These are phyloP conservation scores for Chanos chanos DNA, from an alignment of 2,797 vertebrate genomes.

Conservation along the genomic window DNA sequence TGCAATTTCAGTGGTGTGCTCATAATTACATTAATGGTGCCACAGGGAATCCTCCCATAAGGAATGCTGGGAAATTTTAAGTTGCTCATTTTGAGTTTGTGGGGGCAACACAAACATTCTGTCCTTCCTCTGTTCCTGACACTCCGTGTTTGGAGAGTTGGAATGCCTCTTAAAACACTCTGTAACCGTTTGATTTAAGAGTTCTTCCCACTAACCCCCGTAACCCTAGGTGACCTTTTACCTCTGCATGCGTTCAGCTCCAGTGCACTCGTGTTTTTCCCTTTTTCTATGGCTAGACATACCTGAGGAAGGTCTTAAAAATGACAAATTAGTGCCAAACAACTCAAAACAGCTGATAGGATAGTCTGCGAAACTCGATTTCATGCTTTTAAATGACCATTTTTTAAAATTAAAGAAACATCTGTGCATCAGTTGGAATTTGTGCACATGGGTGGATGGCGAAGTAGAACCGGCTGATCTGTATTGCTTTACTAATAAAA, in stretches of 20 bases:
- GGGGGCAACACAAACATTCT: constrained; percentile 39
- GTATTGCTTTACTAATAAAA: constrained; percentile 9
- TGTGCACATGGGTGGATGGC: constrained; percentile 15
- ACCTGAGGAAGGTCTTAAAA: not conserved
- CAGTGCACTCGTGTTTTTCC: not conserved
- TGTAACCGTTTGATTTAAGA: constrained; percentile 20
- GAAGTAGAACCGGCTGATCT: constrained; percentile 13
- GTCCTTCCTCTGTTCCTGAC: constrained; percentile 26
- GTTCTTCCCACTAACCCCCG: not conserved
- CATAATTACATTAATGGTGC: constrained; percentile 20
- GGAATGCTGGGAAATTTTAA: constrained; percentile 36
- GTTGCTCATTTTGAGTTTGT: constrained; percentile 28
- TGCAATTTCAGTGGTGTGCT: not conserved
- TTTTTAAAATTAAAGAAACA: not conserved
- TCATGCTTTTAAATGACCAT: too few relatives aligned
- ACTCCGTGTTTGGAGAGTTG: constrained; percentile 6
- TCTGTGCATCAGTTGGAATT: not conserved
- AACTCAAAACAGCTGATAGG: too few relatives aligned
- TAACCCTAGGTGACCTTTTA: constrained; percentile 20
- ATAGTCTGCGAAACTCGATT: too few relatives aligned
- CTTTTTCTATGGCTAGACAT: not conserved
- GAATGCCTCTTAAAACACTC: constrained; percentile 13
- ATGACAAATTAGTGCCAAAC: too few relatives aligned
- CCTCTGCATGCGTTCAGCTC: constrained; percentile 6
- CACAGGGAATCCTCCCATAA: constrained; percentile 34